These are phyloP conservation scores for Bubo bubo DNA, from an alignment of 2,113 vertebrate species.

Conservation along the genomic window DNA sequence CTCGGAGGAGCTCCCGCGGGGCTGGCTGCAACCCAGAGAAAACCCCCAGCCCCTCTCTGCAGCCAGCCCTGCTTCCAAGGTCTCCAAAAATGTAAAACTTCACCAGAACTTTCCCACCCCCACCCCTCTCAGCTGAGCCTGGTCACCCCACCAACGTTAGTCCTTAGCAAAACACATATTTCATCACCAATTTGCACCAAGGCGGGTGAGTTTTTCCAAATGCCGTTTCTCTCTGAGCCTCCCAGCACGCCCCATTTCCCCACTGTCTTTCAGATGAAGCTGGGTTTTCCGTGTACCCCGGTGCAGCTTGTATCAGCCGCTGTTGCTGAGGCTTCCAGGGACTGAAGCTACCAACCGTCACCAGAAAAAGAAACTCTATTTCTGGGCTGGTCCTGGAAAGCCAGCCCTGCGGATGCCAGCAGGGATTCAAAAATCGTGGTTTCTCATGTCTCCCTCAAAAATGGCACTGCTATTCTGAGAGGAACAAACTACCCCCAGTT, in stretches of 20 bases:
- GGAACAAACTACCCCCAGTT: not conserved
- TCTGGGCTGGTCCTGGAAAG: conserved; percentile 40
- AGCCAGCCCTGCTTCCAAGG: not conserved
- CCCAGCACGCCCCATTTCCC: not conserved
- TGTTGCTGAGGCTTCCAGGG: not conserved
- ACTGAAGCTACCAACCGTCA: not conserved
- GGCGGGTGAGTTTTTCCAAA: not conserved
- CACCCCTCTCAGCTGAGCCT: not conserved
- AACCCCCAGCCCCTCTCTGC: not conserved
- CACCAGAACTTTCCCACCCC: not conserved
- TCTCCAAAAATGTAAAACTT: not conserved
- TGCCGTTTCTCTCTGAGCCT: not conserved
- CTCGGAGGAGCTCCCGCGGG: not conserved
- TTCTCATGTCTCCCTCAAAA: conserved; percentile 5
- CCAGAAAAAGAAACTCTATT: conserved; percentile 46
- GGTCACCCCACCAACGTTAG: not conserved
- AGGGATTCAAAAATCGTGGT: conserved; percentile 1
- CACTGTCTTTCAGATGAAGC: not conserved
- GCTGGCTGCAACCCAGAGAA: not conserved
- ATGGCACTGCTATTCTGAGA: conserved; percentile 4
- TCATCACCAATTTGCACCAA: not conserved
- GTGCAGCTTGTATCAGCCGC: accelerated
- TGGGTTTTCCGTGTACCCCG: not conserved
- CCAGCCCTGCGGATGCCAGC: not conserved
- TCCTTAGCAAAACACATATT: not conserved